Evolutionary conservation across 2,888 invertebrate genomes (phyloP).

Genomic region (Epicampocera succincta): DNA sequence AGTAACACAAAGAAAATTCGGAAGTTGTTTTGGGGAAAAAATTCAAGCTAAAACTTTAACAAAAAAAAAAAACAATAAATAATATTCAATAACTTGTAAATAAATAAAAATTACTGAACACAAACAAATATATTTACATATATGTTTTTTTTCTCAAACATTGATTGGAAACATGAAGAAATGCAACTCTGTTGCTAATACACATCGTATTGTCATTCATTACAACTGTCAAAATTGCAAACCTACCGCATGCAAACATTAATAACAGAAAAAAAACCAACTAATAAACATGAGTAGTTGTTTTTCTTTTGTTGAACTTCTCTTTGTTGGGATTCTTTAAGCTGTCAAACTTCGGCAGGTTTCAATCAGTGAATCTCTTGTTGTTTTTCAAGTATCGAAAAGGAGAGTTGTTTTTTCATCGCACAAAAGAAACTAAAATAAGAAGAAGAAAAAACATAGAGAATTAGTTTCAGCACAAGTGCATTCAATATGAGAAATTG

Average conservation of each 20-base stretch:
- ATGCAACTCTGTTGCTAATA: conserved; percentile 65
- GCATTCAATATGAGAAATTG: conserved; percentile 7
- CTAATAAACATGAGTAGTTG: conserved; percentile 36
- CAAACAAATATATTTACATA: too few relatives aligned
- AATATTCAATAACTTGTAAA: too few relatives aligned
- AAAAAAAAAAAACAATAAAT: too few relatives aligned
- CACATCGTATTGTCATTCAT: conserved; percentile 68
- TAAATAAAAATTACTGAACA: too few relatives aligned
- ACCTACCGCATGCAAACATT: conserved; percentile 79
- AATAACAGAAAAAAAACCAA: conserved; percentile 72
- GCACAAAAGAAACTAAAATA: neutral
- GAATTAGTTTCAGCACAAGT: conserved; percentile 45
- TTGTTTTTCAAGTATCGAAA: conserved; percentile 28
- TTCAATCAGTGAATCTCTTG: conserved; percentile 75
- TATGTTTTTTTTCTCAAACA: neutral
- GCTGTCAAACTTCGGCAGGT: conserved; percentile 78
- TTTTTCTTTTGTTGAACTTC: conserved; percentile 31
- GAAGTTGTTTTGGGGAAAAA: too few relatives aligned
- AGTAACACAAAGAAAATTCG: too few relatives aligned
- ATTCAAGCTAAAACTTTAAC: too few relatives aligned
- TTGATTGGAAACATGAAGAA: neutral
- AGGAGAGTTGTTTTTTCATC: conserved; percentile 30
- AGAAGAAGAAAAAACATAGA: conserved; percentile 12
- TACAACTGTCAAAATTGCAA: conserved; percentile 70
- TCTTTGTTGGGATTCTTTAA: conserved; percentile 50